phyloP scores from a whole-genome alignment of 2,888 invertebrate species.

The Drosophila sordidapex region DNA sequence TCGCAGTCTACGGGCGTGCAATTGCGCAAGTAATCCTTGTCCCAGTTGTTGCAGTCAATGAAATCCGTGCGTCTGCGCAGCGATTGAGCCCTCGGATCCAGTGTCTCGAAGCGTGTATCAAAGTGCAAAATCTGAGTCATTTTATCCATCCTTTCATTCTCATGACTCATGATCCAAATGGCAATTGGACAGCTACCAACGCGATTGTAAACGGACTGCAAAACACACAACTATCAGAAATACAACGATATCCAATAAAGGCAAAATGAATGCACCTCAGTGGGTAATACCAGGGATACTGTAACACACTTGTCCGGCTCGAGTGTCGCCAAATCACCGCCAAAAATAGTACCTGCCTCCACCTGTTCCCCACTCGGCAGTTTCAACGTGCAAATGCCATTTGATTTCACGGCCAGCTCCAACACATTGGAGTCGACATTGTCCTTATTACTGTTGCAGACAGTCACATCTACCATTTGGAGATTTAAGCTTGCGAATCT shows the following conservation, averaged over 20 bases:
- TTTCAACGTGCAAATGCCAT: conserved; percentile 75
- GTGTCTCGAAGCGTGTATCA: conserved; percentile 76
- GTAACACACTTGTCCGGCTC: conserved; percentile 69
- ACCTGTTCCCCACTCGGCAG: conserved; percentile 55
- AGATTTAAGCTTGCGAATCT: neutral
- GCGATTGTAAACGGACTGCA: conserved; percentile 82
- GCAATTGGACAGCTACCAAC: conserved; percentile 80
- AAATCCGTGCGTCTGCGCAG: conserved; percentile 66
- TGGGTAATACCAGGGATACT: conserved; percentile 82
- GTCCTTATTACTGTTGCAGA: conserved; percentile 56
- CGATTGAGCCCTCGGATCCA: conserved; percentile 68
- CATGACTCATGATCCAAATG: conserved; percentile 64
- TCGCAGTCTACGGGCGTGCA: conserved; percentile 86
- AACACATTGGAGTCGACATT: conserved; percentile 60
- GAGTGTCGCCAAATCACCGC: conserved; percentile 81
- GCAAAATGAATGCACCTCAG: conserved; percentile 67
- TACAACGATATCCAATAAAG: neutral
- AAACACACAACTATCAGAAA: conserved; percentile 3
- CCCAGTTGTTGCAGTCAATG: conserved; percentile 81
- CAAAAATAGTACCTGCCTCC: conserved; percentile 69
- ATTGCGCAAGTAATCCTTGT: conserved; percentile 85
- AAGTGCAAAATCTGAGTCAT: conserved; percentile 67
- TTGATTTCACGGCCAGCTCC: conserved; percentile 68
- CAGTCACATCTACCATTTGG: conserved; percentile 69
- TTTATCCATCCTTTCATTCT: conserved; percentile 49